Evolutionary conservation across 2,888 invertebrate genomes (phyloP).

Genomic region (Drosophila eohydei): DNA sequence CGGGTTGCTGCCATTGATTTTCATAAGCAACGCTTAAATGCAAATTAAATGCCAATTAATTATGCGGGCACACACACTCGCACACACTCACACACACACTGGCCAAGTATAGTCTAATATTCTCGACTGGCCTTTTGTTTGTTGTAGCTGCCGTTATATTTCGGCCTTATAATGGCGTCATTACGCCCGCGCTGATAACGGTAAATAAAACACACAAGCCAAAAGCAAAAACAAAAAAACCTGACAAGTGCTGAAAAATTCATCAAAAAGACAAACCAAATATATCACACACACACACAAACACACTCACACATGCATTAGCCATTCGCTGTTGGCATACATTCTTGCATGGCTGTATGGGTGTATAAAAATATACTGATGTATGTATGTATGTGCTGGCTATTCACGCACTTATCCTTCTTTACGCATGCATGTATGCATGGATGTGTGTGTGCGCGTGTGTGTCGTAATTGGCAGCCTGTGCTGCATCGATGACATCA

Average conservation of each 20-base stretch:
- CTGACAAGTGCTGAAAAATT: constrained; percentile 50
- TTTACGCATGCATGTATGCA: constrained; percentile 13
- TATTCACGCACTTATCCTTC: constrained; percentile 28
- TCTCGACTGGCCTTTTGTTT: constrained; percentile 8
- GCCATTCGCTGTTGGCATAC: constrained; percentile 8
- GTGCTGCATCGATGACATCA: constrained; percentile 68
- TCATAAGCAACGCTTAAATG: constrained; percentile 50
- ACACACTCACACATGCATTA: constrained; percentile 6
- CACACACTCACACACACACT: neutral
- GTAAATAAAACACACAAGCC: constrained; percentile 30
- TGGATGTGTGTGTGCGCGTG: constrained; percentile 23
- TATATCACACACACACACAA: constrained; percentile 7
- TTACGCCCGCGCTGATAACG: constrained; percentile 52
- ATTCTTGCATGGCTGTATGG: constrained; percentile 17
- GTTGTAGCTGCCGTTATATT: constrained; percentile 6
- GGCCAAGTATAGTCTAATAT: constrained; percentile 3
- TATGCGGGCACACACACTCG: constrained; percentile 39
- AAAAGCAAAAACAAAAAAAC: constrained; percentile 21
- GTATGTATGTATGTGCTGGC: constrained; percentile 3
- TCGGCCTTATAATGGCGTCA: constrained; percentile 49
- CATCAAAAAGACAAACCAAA: constrained; percentile 36
- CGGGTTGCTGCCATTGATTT: constrained; percentile 38
- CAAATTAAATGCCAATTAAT: constrained; percentile 52
- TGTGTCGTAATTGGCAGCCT: constrained; percentile 70
- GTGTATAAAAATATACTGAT: neutral